Percentiles rank a stretch among this genome's conserved stretches.
These are phyloP conservation scores for Cerceris ruficornis DNA, from an alignment of 2,888 invertebrate genomes.

Conservation along the genomic window DNA sequence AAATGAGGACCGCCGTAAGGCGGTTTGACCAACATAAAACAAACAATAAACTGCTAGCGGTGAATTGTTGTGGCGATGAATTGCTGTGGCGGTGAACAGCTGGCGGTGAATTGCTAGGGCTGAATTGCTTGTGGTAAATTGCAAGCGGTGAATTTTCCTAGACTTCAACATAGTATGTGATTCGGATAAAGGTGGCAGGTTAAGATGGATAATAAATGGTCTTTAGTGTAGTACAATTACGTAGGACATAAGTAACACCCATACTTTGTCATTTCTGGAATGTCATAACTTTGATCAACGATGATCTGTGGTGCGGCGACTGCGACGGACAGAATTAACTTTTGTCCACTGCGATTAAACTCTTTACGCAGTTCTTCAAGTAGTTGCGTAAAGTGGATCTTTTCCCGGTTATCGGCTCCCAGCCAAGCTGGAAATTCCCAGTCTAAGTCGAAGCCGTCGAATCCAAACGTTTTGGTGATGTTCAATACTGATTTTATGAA, in stretches of 20 bases:
- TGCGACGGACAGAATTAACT: slow-evolving; percentile 88
- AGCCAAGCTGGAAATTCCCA: slow-evolving; percentile 93
- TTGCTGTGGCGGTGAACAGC: no score
- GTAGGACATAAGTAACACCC: slow-evolving; percentile 54
- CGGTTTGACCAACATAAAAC: no score
- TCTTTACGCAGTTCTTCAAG: slow-evolving; percentile 88
- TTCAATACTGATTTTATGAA: slow-evolving; percentile 83
- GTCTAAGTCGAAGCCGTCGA: slow-evolving; percentile 91
- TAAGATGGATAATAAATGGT: no score
- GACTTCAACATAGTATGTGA: no score
- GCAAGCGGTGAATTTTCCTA: no score
- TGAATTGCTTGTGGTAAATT: no score
- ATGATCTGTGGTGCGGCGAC: slow-evolving; percentile 91
- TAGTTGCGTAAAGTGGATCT: slow-evolving; percentile 89
- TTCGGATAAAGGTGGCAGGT: no score
- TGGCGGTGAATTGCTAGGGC: no score
- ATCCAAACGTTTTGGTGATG: slow-evolving; percentile 83
- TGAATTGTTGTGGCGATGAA: no score
- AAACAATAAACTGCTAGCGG: no score
- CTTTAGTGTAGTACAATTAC: no score
- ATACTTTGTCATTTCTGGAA: slow-evolving; percentile 89
- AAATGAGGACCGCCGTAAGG: no score
- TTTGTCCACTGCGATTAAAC: slow-evolving; percentile 84
- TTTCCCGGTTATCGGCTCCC: slow-evolving; percentile 83
- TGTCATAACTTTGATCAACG: slow-evolving; percentile 89